These are phyloP conservation scores for Pedetes capensis DNA, from an alignment of 2,113 vertebrate genomes.

Conservation along the genomic window DNA sequence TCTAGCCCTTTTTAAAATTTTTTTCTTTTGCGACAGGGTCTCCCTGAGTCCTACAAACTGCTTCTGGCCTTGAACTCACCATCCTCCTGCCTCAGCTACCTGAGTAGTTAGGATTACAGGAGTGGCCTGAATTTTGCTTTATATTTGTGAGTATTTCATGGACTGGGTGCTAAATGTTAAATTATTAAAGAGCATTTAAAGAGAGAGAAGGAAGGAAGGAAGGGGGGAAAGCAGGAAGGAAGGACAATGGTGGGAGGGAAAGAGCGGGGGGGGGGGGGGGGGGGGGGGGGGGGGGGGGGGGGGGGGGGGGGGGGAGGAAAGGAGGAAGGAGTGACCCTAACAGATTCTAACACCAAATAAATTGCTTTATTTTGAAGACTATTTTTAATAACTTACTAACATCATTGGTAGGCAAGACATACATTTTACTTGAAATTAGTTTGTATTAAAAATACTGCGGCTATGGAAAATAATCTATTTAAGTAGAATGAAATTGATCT, in stretches of 20 bases:
- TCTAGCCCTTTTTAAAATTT: no score
- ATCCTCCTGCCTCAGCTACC: no score
- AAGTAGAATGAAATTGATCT: not conserved
- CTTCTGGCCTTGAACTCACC: no score
- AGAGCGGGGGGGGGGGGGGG: not conserved
- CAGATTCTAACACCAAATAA: not conserved
- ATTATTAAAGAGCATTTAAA: conserved; percentile 44
- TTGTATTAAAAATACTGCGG: not conserved
- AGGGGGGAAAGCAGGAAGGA: not conserved
- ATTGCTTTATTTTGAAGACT: not conserved
- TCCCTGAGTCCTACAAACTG: no score
- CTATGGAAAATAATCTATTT: not conserved
- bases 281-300: not conserved
- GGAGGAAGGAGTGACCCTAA: not conserved
- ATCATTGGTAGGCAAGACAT: not conserved
- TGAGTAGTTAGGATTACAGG: no score
- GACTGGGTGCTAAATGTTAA: conserved; percentile 17
- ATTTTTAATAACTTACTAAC: conserved; percentile 26
- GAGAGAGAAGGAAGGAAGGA: not conserved
- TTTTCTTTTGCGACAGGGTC: no score
- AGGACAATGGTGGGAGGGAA: not conserved
- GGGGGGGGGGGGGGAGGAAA: not conserved
- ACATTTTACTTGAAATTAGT: not conserved
- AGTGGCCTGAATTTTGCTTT: not conserved
- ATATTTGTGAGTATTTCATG: conserved; percentile 30